Base-by-base conservation (phyloP, 2,113 vertebrate species). In the Pseudonaja textilis region DNA sequence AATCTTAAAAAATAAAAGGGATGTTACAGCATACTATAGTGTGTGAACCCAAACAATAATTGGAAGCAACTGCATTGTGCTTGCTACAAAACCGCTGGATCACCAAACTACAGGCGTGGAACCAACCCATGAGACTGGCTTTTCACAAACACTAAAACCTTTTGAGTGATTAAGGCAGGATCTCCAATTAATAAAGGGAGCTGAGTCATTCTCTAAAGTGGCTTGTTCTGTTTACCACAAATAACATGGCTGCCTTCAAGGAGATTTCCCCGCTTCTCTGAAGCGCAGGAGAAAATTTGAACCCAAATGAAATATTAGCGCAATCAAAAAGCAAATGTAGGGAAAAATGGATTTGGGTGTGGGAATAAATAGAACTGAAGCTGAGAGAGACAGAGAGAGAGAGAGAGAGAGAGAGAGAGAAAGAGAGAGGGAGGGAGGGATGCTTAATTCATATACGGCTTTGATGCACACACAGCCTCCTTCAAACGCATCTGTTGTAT, bases 361-460 rank as follows among this genome's bases (percentile, higher is more conserved):
- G 34, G 34, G 69, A 81, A 81, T 39, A 39, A 39, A 81, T 39
- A 39, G 69, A 81, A 39, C 16, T 18, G 29, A 16, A 74, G 64
- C 29, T 0, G 1, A 20, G 69, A 20, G 69, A 74, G n/a, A 3
- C n/a, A 3, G 59, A 23, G 4, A 1, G 9, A 8, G 9, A 0
- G 25, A 57, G 56, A 2, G 57, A 59, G 2, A 1, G 23, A 8
- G 23, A 25, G 61, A 14, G 56, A 8, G 57, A 9, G 7, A 23
- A 1, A 1, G 25, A 8, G 9, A 1, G 25, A 59, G 56, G 1
- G 57, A 59, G 2, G 4, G 57, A 10, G 8, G 8, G n/a, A 14
- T 25, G 23, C 10, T 85, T 54, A 54, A 55, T 56, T 42, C 52
- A 39, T 56, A 91, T 26, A 0, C 23, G 54, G 29, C 34, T 26